Conservation (phyloP, 2,113 vertebrate species). For the Bubo scandiacus region DNA sequence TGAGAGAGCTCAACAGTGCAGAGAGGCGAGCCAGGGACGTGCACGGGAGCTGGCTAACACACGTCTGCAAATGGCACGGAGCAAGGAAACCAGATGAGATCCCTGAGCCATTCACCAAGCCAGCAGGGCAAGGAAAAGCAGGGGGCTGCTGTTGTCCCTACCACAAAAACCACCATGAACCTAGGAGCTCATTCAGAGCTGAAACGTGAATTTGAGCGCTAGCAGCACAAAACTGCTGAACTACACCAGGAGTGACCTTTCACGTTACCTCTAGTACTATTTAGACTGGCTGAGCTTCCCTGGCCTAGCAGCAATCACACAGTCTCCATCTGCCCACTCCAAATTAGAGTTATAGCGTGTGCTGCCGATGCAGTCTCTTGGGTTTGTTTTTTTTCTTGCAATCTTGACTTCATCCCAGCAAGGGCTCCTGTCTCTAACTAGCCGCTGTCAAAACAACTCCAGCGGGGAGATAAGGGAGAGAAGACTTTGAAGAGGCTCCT, state of each 20-base stretch:
- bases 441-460: conserved; percentile 75
- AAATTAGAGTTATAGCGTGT: conserved; percentile 16
- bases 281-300: conserved; percentile 54
- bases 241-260: conserved; percentile 18
- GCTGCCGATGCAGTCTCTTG: conserved; percentile 31
- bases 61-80: background rate
- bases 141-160: background rate
- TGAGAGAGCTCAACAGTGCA: accelerated
- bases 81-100: background rate
- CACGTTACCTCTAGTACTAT: background rate
- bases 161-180: background rate
- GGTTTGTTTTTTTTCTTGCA: conserved; percentile 45
- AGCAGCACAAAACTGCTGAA: background rate
- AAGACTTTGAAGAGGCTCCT: conserved; percentile 64
- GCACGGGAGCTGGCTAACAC: background rate
- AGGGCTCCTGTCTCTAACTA: conserved; percentile 73
- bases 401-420: conserved; percentile 59
- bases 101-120: background rate
- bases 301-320: conserved; percentile 22
- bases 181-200: background rate
- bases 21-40: background rate
- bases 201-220: background rate
- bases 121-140: background rate
- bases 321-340: conserved; percentile 42
- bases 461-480: conserved; percentile 76